A percentile compares a stretch with the other conserved stretches of the same genome.
Evolutionary conservation across 2,113 vertebrate genomes (phyloP).

Genomic region (Esox niger): DNA sequence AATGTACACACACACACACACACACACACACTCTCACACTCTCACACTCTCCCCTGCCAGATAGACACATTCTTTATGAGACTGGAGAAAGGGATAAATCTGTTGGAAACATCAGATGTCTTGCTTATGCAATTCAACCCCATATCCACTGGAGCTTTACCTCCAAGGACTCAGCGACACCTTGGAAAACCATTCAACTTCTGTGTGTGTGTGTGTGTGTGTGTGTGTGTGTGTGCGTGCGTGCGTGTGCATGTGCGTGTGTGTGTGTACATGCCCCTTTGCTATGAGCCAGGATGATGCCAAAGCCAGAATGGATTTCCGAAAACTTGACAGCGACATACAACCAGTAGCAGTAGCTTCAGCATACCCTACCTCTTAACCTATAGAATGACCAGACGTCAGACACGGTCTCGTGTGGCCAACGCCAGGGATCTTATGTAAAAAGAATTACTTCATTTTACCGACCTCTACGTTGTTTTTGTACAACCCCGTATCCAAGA

Average conservation of each 20-base stretch:
- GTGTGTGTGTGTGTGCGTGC: neutral
- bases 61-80: conserved; percentile 57
- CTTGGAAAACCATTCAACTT: conserved; percentile 58
- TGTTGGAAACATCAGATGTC: conserved; percentile 53
- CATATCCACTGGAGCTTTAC: conserved; percentile 40
- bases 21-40: conserved; percentile 54
- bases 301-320: conserved; percentile 10
- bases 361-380: no score
- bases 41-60: conserved; percentile 37
- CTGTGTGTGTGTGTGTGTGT: conserved; percentile 27
- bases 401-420: no score
- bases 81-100: conserved; percentile 52
- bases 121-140: conserved; percentile 54
- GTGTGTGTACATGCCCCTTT: neutral
- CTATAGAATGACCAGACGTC: no score
- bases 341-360: conserved; percentile 2
- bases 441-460: no score
- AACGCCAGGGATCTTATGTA: no score
- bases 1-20: conserved; percentile 44
- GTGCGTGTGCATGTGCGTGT: neutral
- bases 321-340: conserved; percentile 14
- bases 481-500: no score
- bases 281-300: conserved; percentile 15
- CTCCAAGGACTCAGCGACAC: conserved; percentile 52
- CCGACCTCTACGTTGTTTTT: no score